Percentiles rank a stretch among this genome's conserved stretches.
phyloP scores from a whole-genome alignment of 2,797 vertebrate species.

The Bradypus variegatus region DNA sequence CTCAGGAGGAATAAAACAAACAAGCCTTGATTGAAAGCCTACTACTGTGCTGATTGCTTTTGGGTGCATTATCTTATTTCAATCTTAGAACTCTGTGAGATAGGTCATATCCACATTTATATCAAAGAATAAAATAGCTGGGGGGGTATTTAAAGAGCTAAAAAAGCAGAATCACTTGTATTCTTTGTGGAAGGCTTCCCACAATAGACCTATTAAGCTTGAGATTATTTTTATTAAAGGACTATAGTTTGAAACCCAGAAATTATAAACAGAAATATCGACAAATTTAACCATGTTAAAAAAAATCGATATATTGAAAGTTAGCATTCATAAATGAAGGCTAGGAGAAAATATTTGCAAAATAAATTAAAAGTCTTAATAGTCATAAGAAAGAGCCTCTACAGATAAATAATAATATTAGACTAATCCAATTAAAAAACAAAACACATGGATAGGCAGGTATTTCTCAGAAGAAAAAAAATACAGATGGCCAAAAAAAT shows the following conservation, averaged over 20 bases:
- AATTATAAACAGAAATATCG: constrained; percentile 16
- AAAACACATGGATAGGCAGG: background rate
- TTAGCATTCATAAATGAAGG: background rate
- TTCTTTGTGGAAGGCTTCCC: constrained; percentile 11
- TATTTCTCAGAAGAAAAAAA: constrained; percentile 1
- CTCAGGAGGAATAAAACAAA: background rate
- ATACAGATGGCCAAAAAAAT: background rate
- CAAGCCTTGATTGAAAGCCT: background rate
- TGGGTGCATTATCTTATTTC: background rate
- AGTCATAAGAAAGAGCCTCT: background rate
- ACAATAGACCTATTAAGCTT: background rate
- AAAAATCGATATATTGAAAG: background rate
- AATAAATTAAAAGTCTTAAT: background rate
- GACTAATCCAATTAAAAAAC: background rate
- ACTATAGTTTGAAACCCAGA: constrained; percentile 9
- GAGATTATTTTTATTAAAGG: constrained; percentile 15
- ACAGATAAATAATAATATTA: constrained; percentile 5
- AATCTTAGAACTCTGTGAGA: background rate
- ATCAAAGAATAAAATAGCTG: background rate
- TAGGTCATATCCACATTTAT: background rate
- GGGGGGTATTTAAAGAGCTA: background rate
- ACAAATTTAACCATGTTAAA: background rate
- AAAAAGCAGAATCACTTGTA: constrained; percentile 13
- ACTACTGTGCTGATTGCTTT: background rate
- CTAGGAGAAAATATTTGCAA: constrained; percentile 27